These are phyloP conservation scores for Loriculus beryllinus DNA, from an alignment of 2,797 vertebrate species.

Conservation along the genomic window DNA sequence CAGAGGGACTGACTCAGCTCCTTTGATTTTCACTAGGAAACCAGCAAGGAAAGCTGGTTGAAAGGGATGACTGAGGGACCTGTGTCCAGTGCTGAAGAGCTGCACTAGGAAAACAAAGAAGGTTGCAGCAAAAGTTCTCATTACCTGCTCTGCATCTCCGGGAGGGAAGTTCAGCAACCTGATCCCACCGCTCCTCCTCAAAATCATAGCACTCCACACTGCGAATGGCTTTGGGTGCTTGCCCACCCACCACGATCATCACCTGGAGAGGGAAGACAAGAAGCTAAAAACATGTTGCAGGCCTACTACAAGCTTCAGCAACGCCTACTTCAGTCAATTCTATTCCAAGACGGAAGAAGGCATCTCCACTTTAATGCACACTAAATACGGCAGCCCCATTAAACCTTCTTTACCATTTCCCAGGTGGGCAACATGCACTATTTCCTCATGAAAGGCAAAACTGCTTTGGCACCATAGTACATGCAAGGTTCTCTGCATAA, in stretches of 20 bases:
- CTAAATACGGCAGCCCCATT: neutral
- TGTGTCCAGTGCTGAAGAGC: neutral
- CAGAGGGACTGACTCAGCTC: neutral
- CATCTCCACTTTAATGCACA: neutral
- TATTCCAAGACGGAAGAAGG: neutral
- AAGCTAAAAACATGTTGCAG: neutral
- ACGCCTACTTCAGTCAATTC: neutral
- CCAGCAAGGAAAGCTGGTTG: neutral
- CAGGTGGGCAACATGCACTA: neutral
- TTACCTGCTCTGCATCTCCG: slow-evolving; percentile 92
- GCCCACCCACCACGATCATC: slow-evolving; percentile 97
- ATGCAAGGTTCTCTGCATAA: neutral
- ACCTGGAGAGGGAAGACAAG: slow-evolving; percentile 78
- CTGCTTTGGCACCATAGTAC: accelerated
- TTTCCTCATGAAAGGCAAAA: neutral
- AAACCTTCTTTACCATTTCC: neutral
- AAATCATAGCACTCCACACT: slow-evolving; percentile 97
- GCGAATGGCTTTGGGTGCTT: slow-evolving; percentile 95
- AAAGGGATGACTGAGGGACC: neutral
- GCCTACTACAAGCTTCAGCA: neutral
- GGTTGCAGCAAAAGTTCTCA: neutral
- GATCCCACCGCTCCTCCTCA: slow-evolving; percentile 94
- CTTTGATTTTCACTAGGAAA: neutral
- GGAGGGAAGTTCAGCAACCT: slow-evolving; percentile 92
- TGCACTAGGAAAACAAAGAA: neutral